Evolutionary conservation across 2,888 invertebrate genomes (phyloP).

Genomic region (Dendrolimus houi): DNA sequence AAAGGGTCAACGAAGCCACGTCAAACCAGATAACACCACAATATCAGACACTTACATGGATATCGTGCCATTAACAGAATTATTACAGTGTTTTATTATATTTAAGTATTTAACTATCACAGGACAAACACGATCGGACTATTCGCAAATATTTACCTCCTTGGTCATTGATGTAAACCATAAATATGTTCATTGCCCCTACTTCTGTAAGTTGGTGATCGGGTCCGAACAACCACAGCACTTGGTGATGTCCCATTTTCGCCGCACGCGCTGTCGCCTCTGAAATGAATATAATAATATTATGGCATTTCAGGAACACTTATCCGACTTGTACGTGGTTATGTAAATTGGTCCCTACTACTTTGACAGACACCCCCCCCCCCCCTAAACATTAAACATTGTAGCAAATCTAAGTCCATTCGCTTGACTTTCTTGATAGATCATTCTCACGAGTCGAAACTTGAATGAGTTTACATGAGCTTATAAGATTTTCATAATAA

Average conservation of each 20-base stretch:
- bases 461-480: too few species aligned
- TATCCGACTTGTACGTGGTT: too few species aligned
- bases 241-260: conserved; percentile 91
- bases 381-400: too few species aligned
- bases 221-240: conserved; percentile 96
- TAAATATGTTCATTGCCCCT: conserved; percentile 98
- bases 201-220: conserved; percentile 97
- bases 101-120: conserved; percentile 3
- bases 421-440: too few species aligned
- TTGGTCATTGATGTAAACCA: conserved; percentile 89
- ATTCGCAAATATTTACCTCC: conserved; percentile 81
- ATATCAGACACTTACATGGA: conserved; percentile 39
- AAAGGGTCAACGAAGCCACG: conserved; percentile 47
- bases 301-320: too few species aligned
- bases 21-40: conserved; percentile 41
- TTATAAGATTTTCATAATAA: too few species aligned
- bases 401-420: too few species aligned
- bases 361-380: too few species aligned
- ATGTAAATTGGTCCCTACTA: too few species aligned
- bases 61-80: conserved; percentile 29
- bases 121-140: neutral
- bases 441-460: too few species aligned
- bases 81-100: conserved; percentile 1
- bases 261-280: conserved; percentile 86
- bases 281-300: conserved; percentile 18